Percentiles rank a stretch among this genome's conserved stretches.
phyloP scores from a whole-genome alignment of 1,140 invertebrate genomes.

The Sinella curviseta region DNA sequence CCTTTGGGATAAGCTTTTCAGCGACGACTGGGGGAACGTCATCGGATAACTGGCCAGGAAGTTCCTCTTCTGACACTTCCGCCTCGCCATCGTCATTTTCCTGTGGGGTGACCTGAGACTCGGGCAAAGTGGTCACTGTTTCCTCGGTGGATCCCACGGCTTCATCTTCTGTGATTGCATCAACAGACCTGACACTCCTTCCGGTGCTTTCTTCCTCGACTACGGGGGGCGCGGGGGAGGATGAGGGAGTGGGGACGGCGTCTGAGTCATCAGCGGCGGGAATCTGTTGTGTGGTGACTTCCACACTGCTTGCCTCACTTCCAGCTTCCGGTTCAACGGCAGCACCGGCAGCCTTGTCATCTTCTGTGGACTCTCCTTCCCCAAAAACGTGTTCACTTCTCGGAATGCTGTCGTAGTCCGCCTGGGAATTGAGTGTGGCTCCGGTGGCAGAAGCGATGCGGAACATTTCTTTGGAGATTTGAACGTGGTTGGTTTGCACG shows the following conservation, averaged over 20 bases:
- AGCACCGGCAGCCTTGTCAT: neutral
- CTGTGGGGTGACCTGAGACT: neutral
- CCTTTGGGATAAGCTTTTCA: neutral
- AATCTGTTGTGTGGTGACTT: neutral
- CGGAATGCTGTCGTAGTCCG: neutral
- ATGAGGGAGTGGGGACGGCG: neutral
- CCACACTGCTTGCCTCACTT: neutral
- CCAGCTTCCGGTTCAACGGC: too few relatives aligned
- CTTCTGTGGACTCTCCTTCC: neutral
- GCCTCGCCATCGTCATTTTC: neutral
- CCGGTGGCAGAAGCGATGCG: constrained; percentile 31
- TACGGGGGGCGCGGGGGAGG: neutral
- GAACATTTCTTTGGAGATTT: constrained; percentile 26
- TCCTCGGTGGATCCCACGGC: neutral
- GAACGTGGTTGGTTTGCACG: constrained; percentile 38
- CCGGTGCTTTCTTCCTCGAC: neutral
- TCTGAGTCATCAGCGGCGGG: neutral
- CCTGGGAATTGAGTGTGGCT: constrained; percentile 31
- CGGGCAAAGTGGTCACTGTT: neutral
- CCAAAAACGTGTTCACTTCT: neutral
- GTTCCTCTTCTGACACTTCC: neutral
- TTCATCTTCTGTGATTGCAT: neutral
- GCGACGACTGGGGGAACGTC: too few relatives aligned
- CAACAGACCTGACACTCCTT: neutral
- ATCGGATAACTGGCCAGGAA: neutral